These are phyloP conservation scores for Anguilla anguilla DNA, from an alignment of 2,797 vertebrate genomes.

Conservation along the genomic window DNA sequence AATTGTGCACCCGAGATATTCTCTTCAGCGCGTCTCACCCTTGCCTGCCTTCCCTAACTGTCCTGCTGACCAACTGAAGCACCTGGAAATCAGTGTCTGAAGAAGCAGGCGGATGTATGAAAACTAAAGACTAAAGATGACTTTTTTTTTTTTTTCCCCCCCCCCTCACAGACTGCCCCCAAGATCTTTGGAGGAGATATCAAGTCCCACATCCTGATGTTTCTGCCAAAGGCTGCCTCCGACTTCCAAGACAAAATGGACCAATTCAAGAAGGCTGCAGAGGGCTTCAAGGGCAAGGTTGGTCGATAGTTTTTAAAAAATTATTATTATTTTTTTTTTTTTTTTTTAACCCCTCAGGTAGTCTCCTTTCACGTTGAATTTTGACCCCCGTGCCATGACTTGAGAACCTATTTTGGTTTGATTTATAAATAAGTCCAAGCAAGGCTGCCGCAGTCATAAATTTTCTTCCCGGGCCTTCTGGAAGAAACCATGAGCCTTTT, in stretches of 20 bases:
- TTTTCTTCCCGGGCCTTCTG: background rate
- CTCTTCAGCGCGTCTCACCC: background rate
- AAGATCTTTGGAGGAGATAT: constrained; percentile 99
- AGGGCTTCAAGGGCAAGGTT: constrained; percentile 90
- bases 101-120: background rate
- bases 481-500: background rate
- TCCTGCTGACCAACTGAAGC: background rate
- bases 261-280: constrained; percentile 88
- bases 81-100: background rate
- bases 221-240: constrained; percentile 84
- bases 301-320: constrained; percentile 34
- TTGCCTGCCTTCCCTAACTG: background rate
- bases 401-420: background rate
- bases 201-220: constrained; percentile 96
- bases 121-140: background rate
- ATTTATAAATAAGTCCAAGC: background rate
- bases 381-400: background rate
- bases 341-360: background rate
- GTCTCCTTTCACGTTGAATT: background rate
- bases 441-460: background rate
- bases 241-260: constrained; percentile 88
- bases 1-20: background rate
- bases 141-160: background rate
- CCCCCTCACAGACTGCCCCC: constrained; percentile 84
- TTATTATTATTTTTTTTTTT: too few species aligned